Evolutionary conservation across 2,797 vertebrate species (phyloP).

Genomic region (Distichodus sexfasciatus): DNA sequence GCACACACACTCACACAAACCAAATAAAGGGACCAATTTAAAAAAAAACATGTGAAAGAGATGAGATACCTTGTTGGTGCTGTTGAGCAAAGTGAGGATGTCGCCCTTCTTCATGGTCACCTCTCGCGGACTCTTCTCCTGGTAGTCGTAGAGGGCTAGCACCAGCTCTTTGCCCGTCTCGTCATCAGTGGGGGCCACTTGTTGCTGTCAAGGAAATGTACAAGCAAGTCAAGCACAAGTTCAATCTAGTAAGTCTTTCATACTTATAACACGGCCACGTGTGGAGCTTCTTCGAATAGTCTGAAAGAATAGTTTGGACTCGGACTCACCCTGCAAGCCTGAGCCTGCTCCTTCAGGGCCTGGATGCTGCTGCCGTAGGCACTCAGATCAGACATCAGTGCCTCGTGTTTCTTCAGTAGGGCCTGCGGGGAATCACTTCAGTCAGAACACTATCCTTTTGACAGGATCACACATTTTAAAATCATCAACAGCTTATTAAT

Average conservation of each 20-base stretch:
- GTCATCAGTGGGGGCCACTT: constrained; percentile 98
- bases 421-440: constrained; percentile 72
- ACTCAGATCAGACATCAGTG: constrained; percentile 95
- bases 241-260: neutral
- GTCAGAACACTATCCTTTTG: neutral
- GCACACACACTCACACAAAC: too few relatives aligned
- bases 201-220: constrained; percentile 79
- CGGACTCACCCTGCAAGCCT: constrained; percentile 88
- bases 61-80: constrained; percentile 90
- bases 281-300: neutral
- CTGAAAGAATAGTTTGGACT: neutral
- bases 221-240: neutral
- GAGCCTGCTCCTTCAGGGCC: constrained; percentile 88
- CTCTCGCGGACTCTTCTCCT: constrained; percentile 98
- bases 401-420: constrained; percentile 97
- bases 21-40: too few relatives aligned
- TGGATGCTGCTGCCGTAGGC: constrained; percentile 98
- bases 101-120: constrained; percentile 99
- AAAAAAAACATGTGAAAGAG: neutral
- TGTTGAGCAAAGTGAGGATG: constrained; percentile 95
- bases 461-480: too few relatives aligned
- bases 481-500: too few relatives aligned
- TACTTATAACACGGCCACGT: too few relatives aligned
- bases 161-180: constrained; percentile 98
- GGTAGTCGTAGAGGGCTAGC: constrained; percentile 95